Conservation (phyloP, 2,113 vertebrate species). For the Macroglossus sobrinus region DNA sequence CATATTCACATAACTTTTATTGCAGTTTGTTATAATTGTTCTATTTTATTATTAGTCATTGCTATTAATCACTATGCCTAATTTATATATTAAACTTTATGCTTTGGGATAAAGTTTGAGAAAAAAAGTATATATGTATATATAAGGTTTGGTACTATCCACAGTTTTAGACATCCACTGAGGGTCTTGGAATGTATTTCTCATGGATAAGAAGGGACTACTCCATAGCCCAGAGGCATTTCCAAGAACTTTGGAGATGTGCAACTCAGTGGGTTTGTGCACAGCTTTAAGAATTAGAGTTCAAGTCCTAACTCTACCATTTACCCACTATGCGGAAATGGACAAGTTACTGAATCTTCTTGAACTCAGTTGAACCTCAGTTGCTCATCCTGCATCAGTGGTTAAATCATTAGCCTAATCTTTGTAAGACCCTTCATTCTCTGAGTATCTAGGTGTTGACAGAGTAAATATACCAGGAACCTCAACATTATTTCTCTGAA, state of each 20-base stretch:
- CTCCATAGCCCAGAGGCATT: neutral
- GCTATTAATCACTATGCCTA: too few species aligned
- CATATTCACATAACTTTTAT: neutral
- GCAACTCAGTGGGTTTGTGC: neutral
- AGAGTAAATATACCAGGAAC: neutral
- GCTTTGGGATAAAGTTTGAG: neutral
- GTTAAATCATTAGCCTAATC: neutral
- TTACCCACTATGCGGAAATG: neutral
- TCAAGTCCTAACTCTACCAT: neutral
- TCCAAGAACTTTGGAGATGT: neutral
- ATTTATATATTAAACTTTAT: neutral
- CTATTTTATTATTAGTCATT: neutral
- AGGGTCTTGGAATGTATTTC: neutral
- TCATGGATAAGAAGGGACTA: neutral
- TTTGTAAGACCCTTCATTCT: neutral
- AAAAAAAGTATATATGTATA: neutral
- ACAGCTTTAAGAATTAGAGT: neutral
- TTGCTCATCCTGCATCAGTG: neutral
- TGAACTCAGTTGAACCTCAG: neutral
- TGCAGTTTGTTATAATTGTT: neutral
- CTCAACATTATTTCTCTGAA: neutral
- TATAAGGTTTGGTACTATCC: neutral
- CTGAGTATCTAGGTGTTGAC: neutral
- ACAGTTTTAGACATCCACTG: neutral
- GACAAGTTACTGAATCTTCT: neutral